Evolutionary conservation across 2,113 vertebrate genomes (phyloP), one percentile per base, ranked within the genome.

Genomic region (Cyprinodon tularosa): DNA sequence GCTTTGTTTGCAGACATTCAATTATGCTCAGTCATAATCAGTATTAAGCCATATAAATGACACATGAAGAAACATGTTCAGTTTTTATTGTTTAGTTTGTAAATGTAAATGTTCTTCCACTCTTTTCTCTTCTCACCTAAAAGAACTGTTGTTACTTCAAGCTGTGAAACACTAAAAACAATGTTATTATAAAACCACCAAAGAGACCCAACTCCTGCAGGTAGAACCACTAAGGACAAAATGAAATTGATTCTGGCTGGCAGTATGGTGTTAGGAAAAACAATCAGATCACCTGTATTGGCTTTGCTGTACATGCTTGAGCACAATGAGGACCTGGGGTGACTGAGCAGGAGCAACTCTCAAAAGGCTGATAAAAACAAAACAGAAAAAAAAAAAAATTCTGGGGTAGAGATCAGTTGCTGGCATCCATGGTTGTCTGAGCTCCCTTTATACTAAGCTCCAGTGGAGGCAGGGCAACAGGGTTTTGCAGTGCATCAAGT

Each of bases 211-310:
- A 77, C 80, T 53, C 75, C 72, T 80, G 68, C 73, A 78, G 42
- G n/a, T 66, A 45, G 68, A 72, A 84, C 82, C 78, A 77, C 85
- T 65, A 72, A 87, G 77, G 76, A 84, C 67, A 57, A 76, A 83
- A 84, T 85, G 38, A 85, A 83, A 88, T 87, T 72, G 65, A 92
- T 88, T 88, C 66, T 80, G 50, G 61, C 44, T 78, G 74, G 83
- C 78, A 73, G 70, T 53, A 81, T 57, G 74, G 81, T 78, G 73
- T 63, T 61, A 15, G 66, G 59, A 61, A 85, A 57, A 85, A 88
- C 73, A 81, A 73, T 85, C 81, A 45, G 45, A 81, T 81, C 48
- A 69, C 71, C 76, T 75, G 72, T 75, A 75, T 66, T 65, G 65
- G 39, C 63, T 76, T 57, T 75, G 69, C 85, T 80, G 72, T 44